Base-by-base conservation (phyloP, 2,113 vertebrate species). In the Gavialis gangeticus region DNA sequence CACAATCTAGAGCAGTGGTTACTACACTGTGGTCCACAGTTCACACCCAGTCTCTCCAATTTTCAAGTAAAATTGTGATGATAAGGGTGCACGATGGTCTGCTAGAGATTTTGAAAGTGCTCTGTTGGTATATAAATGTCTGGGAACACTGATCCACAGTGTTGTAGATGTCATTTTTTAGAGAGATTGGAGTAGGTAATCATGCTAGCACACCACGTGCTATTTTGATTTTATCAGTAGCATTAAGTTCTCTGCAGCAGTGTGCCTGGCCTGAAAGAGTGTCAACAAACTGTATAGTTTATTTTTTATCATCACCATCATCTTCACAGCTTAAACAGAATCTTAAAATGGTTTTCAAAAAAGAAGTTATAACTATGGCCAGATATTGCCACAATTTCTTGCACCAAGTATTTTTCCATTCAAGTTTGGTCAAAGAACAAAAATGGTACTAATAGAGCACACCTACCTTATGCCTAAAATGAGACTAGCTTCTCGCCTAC, bases 391-490 rank as follows among this genome's bases (percentile, higher is more conserved):
- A 85, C n/a, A 46, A 46, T 2, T 69, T 84, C 78, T 86, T 11
- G 1, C 69, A 84, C 69, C 25, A 58, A 5, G 7, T 18, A 60
- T 89, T 46, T 96, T 83, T 91, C 30, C 83, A 88, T 87, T 91
- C 79, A 86, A 37, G 27, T 75, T 79, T 77, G 75, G 63, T 58
- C 79, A 94, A 24, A 63, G 57, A 95, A 96, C 73, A 93, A 94
- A 89, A 97, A 75, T 22, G 71, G 76, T 34, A 91, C 25, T 58
- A 93, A 91, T 5, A 24, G 30, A 95, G 79, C 81, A 96, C 22
- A 97, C 98, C 95, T 98, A 99, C 99, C 99, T 99, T 95, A 99
- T 95, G 89, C 99, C 99, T 80, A 99, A 98, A 97, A 99, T 97
- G 82, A 99, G 99, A 96, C 99, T 98, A 89, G 99, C 99, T 98